phyloP scores from a whole-genome alignment of 2,888 invertebrate species.

The Ochlodes sylvanus region DNA sequence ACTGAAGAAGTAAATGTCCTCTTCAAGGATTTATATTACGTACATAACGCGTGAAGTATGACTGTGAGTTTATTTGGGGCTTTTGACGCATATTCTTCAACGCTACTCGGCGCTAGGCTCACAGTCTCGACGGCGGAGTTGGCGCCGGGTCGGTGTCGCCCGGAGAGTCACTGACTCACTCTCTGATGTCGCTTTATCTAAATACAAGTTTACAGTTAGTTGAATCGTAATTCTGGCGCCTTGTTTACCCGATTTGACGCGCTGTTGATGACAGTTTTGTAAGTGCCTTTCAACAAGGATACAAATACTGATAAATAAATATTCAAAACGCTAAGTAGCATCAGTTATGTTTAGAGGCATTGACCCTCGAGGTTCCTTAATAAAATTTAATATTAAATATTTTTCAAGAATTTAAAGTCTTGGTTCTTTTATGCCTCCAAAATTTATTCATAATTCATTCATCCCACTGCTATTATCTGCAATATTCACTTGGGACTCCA shows the following conservation, averaged over 20 bases:
- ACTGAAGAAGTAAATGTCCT: conserved; percentile 20
- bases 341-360: background rate
- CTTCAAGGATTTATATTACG: conserved; percentile 29
- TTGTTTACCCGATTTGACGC: conserved; percentile 6
- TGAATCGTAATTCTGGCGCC: conserved; percentile 14
- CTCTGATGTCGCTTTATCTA: conserved; percentile 38
- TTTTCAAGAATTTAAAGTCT: too few species aligned
- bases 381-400: too few species aligned
- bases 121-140: background rate
- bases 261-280: conserved; percentile 19
- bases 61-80: conserved; percentile 53
- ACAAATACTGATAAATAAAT: background rate
- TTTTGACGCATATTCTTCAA: conserved; percentile 58
- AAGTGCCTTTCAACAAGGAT: conserved; percentile 9
- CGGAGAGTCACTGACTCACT: conserved; percentile 41
- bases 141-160: conserved; percentile 33
- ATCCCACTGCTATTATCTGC: too few species aligned
- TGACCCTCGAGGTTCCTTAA: too few species aligned
- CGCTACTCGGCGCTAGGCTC: background rate
- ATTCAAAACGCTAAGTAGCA: background rate
- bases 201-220: conserved; percentile 36
- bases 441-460: too few species aligned
- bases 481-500: too few species aligned
- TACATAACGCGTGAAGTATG: conserved; percentile 11
- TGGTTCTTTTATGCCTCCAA: too few species aligned